These are phyloP conservation scores for Dendrocopos noguchii DNA, from an alignment of 2,113 vertebrate species.

Conservation along the genomic window DNA sequence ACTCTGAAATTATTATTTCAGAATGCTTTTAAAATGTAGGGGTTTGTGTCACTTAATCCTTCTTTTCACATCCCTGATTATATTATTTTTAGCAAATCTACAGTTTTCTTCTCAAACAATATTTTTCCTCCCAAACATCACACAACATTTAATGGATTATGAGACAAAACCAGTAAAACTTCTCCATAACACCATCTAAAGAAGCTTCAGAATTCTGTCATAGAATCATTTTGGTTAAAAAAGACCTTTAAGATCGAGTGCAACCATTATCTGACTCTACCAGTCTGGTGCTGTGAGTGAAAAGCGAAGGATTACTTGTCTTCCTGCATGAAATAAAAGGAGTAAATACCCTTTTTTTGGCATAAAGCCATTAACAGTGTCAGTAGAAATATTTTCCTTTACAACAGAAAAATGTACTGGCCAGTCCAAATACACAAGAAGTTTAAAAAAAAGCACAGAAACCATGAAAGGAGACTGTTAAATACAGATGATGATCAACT, in stretches of 20 bases:
- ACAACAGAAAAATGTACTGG: neutral
- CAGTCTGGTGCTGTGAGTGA: neutral
- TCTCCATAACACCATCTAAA: neutral
- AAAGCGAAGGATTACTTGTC: neutral
- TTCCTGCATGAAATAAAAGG: neutral
- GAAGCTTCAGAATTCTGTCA: neutral
- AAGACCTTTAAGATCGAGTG: too few species aligned
- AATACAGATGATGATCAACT: constrained; percentile 43
- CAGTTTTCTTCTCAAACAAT: neutral
- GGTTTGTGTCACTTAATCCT: neutral
- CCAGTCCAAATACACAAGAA: neutral
- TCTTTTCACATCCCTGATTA: neutral
- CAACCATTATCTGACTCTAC: too few species aligned
- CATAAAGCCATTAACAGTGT: neutral
- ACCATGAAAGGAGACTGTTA: constrained; percentile 26
- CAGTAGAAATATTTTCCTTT: neutral
- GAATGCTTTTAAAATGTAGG: neutral
- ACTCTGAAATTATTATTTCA: neutral
- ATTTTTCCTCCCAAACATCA: neutral
- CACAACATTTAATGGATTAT: neutral
- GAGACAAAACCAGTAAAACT: neutral
- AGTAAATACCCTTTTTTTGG: neutral
- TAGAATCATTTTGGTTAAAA: too few species aligned
- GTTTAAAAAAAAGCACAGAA: neutral
- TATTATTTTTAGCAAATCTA: neutral